Evolutionary conservation across 2,888 invertebrate genomes (phyloP), one percentile per base, ranked within the genome.

Genomic region (Microctonus aethiopoides): DNA sequence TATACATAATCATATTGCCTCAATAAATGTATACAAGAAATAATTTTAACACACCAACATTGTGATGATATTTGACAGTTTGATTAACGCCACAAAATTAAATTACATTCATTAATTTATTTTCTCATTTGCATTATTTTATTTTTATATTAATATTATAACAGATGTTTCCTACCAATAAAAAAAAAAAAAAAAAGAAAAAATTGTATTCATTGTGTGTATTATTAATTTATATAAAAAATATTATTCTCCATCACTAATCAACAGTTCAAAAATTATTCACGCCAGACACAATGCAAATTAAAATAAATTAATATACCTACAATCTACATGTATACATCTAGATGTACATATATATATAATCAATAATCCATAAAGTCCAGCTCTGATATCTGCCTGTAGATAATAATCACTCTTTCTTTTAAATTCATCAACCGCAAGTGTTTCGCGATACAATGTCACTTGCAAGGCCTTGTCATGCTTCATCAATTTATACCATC

Each of bases 391-490:
- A 61, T 26, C 24, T 41, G 60, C 36, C 41, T 34, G n/a, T n/a
- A n/a, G n/a, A n/a, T n/a, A n/a, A 9, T 41, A 24, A 9, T 41
- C 26, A 16, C 26, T 29, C 16, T 4, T 16, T 41, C 41, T 26
- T n/a, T 16, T 26, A 26, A 29, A 51, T 10, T 34, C 11, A 61
- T 24, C 39, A 61, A 36, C 41, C 39, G 20, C 61, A 61, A 36
- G 41, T 26, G 54, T 36, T 65, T 65, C 56, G 68, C n/a, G n/a
- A 68, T 68, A 62, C 62, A 68, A 61, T 68, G 68, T 68, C 68
- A 68, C 68, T 68, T 56, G 57, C 63, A 22, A 56, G 68, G 62
- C 62, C 62, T 68, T 68, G 62, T 56, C 68, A 68, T 63, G 68
- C 68, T 68, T 63, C 68, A 68, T 68, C 63, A 68, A 63, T 56